A percentile compares a stretch with the other conserved stretches of the same genome.
Evolutionary conservation across 2,113 vertebrate genomes (phyloP).

Genomic region (Sporophila hypoxantha): DNA sequence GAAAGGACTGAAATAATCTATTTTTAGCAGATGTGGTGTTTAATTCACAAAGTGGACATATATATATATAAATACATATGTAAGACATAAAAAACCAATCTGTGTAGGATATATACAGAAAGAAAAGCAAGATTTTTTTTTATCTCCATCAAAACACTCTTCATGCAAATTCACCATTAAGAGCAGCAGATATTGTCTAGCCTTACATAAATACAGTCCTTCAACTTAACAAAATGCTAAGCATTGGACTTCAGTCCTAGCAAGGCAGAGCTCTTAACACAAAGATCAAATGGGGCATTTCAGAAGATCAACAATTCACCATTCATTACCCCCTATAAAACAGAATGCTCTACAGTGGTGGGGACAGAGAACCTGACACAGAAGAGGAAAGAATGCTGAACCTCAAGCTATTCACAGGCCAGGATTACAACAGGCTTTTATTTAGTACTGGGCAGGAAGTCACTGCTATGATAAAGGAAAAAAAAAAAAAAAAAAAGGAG

Average conservation of each 20-base stretch:
- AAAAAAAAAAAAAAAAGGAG: neutral
- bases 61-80: neutral
- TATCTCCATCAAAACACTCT: neutral
- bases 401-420: neutral
- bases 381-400: conserved; percentile 26
- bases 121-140: neutral
- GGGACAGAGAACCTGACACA: neutral
- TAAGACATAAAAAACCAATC: neutral
- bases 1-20: neutral
- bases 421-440: neutral
- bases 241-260: neutral
- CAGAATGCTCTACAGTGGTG: neutral
- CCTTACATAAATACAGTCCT: neutral
- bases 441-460: neutral
- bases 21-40: neutral
- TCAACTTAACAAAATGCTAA: neutral
- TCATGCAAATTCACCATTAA: neutral
- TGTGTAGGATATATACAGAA: neutral
- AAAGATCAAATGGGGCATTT: neutral
- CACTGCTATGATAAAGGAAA: neutral
- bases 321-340: neutral
- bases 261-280: neutral
- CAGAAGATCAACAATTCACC: neutral
- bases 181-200: neutral
- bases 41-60: neutral